phyloP scores from a whole-genome alignment of 2,888 invertebrate species.

The Lamproptera curius region DNA sequence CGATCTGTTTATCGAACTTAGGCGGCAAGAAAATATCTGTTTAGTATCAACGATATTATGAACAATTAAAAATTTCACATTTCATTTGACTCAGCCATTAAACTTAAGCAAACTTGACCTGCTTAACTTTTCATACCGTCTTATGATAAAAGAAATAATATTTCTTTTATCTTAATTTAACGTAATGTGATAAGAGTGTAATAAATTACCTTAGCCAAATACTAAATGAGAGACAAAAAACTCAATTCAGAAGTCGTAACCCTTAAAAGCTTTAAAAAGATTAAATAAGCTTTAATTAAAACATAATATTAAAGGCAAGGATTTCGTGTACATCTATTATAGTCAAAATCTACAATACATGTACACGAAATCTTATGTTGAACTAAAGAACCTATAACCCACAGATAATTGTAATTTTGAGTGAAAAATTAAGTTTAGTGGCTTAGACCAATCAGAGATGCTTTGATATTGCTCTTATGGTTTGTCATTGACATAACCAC shows the following conservation, averaged over 20 bases:
- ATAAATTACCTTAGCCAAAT: neutral
- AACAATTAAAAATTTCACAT: no score
- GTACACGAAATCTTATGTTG: neutral
- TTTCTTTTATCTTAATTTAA: no score
- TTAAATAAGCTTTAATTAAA: neutral
- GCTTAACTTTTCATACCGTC: no score
- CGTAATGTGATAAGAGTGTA: neutral
- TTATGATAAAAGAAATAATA: no score
- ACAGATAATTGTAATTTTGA: neutral
- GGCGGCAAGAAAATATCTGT: neutral
- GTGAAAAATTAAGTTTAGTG: neutral
- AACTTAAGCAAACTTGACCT: no score
- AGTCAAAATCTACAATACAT: neutral
- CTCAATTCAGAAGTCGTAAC: no score
- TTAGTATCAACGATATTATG: no score
- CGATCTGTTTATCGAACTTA: neutral
- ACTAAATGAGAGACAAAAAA: neutral
- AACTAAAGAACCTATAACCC: neutral
- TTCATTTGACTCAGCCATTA: no score
- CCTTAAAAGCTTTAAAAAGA: neutral
- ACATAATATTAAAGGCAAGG: neutral
- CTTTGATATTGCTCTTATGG: neutral
- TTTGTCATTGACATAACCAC: neutral
- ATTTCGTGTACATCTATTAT: neutral
- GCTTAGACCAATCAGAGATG: neutral